phyloP scores from a whole-genome alignment of 1,140 invertebrate species.

The Drosophila cardini region DNA sequence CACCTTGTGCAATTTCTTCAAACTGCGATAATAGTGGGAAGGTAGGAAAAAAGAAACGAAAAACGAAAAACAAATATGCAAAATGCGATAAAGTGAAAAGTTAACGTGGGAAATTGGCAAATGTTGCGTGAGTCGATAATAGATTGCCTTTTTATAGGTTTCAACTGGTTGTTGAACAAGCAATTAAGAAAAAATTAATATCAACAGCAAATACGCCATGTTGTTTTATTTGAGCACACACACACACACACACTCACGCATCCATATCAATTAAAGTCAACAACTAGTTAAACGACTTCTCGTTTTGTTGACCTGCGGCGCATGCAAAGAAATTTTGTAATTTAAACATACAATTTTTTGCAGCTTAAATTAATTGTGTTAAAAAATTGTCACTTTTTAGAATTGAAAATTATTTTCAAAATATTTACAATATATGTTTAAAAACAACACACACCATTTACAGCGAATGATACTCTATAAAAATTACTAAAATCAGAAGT shows the following conservation, averaged over 20 bases:
- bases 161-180: conserved; percentile 18
- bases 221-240: conserved; percentile 35
- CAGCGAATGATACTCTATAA: background rate
- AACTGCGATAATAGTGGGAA: conserved; percentile 34
- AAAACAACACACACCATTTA: conserved; percentile 17
- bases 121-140: conserved; percentile 37
- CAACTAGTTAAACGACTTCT: conserved; percentile 17
- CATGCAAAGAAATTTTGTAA: conserved; percentile 18
- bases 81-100: conserved; percentile 9
- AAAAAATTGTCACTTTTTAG: conserved; percentile 59
- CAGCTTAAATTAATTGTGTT: conserved; percentile 33
- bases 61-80: conserved; percentile 10
- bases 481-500: no score
- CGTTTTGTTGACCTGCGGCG: conserved; percentile 29
- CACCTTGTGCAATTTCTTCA: conserved; percentile 84
- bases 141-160: background rate
- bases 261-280: conserved; percentile 39
- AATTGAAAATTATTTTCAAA: conserved; percentile 68
- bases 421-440: conserved; percentile 43
- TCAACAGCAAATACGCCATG: conserved; percentile 47
- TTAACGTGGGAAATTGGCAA: conserved; percentile 35
- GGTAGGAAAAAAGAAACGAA: conserved; percentile 1
- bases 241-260: conserved; percentile 22
- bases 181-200: conserved; percentile 70
- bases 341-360: conserved; percentile 22